A percentile compares a stretch with the other conserved stretches of the same genome.
Conservation (phyloP, 1,140 invertebrate genomes). For the Nebria ingens region DNA sequence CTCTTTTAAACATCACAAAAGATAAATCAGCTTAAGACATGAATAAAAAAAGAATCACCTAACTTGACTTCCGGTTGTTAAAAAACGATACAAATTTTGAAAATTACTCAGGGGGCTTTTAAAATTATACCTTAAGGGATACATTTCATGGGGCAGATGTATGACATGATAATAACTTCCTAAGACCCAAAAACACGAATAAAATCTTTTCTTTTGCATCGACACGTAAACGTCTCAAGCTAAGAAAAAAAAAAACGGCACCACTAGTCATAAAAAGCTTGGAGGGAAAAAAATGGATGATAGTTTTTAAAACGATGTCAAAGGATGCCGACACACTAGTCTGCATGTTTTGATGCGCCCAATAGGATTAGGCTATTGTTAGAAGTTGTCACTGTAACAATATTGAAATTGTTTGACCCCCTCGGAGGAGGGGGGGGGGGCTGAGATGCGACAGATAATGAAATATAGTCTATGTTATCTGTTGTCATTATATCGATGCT, state of each 20-base stretch:
- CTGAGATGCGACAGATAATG: background rate
- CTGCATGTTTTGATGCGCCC: constrained; percentile 13
- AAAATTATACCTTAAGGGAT: background rate
- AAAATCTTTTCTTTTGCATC: background rate
- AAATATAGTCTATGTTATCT: constrained; percentile 14
- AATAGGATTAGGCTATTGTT: constrained; percentile 14
- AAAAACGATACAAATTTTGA: background rate
- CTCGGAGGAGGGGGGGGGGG: background rate
- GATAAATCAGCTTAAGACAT: background rate
- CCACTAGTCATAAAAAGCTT: background rate
- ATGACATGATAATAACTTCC: constrained; percentile 3
- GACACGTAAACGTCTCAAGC: background rate
- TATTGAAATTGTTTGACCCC: too few species aligned
- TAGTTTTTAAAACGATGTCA: background rate
- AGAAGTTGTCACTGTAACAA: constrained; percentile 12
- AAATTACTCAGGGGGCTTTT: too few species aligned
- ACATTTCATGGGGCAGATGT: background rate
- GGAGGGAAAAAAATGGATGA: background rate
- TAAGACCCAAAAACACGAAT: background rate
- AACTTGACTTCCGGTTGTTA: constrained; percentile 9
- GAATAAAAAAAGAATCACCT: background rate
- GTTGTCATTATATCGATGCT: constrained; percentile 8
- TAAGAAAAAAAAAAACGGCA: background rate
- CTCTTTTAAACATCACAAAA: too few species aligned
- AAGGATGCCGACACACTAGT: constrained; percentile 15